Evolutionary conservation across 2,888 invertebrate genomes (phyloP).

Genomic region (Hyposoter didymator): DNA sequence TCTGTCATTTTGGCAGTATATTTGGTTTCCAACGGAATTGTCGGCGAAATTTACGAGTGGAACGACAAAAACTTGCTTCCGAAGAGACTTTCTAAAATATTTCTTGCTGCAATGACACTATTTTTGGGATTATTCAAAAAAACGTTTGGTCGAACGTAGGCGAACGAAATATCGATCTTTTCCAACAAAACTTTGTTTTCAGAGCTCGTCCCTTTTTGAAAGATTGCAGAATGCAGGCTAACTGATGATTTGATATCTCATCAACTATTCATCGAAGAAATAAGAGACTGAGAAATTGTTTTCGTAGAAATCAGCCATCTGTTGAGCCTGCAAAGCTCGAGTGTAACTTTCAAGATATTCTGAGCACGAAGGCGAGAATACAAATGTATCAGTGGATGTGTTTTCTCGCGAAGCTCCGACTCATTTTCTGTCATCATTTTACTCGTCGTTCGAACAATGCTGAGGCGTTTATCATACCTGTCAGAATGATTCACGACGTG

Average conservation of each 20-base stretch:
- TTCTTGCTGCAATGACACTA: no score
- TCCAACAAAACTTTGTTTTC: no score
- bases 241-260: neutral
- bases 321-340: neutral
- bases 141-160: no score
- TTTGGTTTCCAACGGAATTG: no score
- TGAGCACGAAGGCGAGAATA: neutral
- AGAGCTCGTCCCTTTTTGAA: neutral
- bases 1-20: no score
- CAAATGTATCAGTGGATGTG: neutral
- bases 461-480: constrained; percentile 10
- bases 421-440: constrained; percentile 22
- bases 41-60: no score
- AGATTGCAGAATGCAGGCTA: neutral
- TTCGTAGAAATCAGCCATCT: neutral
- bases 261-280: neutral
- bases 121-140: no score
- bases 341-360: neutral
- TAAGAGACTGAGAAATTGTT: neutral
- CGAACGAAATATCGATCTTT: no score
- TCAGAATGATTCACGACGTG: constrained; percentile 34
- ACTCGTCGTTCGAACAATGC: neutral
- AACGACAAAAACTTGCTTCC: no score
- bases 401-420: neutral
- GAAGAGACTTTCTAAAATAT: no score